A percentile compares a stretch with the other conserved stretches of the same genome.
Conservation (phyloP, 2,113 vertebrate genomes). For the Furnarius figulus region DNA sequence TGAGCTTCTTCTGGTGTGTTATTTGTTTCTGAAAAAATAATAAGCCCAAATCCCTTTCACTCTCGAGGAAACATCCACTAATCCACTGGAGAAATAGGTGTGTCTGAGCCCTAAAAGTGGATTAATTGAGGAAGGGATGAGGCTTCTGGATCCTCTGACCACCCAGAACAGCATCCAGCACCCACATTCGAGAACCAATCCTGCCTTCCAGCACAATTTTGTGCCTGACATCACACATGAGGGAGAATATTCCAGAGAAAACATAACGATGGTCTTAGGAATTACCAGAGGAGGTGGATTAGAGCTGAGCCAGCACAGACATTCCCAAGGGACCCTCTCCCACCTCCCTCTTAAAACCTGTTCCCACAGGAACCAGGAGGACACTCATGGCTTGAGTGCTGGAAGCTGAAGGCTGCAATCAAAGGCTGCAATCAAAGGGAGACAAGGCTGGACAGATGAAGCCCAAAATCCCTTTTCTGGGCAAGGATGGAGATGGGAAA, state of each 20-base stretch:
- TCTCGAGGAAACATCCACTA: neutral
- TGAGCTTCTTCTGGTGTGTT: neutral
- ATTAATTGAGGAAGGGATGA: neutral
- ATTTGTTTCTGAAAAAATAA: neutral
- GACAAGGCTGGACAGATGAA: neutral
- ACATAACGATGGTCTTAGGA: neutral
- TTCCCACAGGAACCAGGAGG: neutral
- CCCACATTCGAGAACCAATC: neutral
- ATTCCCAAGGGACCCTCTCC: neutral
- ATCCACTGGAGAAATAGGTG: neutral
- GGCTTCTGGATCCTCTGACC: neutral
- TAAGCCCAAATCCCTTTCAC: neutral
- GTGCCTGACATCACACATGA: neutral
- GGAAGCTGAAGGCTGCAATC: neutral
- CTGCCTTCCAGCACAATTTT: neutral
- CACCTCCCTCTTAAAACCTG: neutral
- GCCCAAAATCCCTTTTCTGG: neutral
- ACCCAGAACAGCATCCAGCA: neutral
- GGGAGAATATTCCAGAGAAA: conserved; percentile 33
- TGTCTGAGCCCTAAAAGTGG: neutral
- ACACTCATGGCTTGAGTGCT: accelerated
- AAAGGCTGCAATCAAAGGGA: neutral
- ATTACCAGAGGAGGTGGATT: neutral
- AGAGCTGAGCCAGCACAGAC: neutral
- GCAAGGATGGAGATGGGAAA: neutral